phyloP scores from a whole-genome alignment of 2,797 vertebrate species.

The Clamator glandarius region DNA sequence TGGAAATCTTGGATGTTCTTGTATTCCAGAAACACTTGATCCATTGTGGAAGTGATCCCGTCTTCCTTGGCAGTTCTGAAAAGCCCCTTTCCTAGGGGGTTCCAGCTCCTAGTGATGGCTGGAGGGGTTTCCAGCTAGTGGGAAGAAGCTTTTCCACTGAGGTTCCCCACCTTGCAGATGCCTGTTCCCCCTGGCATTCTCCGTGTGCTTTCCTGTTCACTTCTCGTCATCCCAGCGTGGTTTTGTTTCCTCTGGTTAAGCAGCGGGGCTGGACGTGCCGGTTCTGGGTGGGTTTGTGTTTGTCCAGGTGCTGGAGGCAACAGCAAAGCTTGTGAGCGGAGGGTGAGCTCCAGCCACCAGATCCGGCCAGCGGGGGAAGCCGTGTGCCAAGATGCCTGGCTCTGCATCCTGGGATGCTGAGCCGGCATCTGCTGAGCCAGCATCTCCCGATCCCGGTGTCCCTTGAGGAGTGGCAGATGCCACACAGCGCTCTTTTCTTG shows the following conservation, averaged over 20 bases:
- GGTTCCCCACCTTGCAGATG: not conserved
- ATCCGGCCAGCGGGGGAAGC: not conserved
- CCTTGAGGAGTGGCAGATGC: not conserved
- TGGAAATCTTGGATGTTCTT: not conserved
- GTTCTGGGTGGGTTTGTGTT: not conserved
- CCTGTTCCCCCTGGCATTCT: too few species aligned
- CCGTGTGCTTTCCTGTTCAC: accelerated
- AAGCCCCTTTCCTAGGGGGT: not conserved
- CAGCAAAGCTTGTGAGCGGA: not conserved
- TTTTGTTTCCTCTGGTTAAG: not conserved
- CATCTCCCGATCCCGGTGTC: not conserved
- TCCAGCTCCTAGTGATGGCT: not conserved
- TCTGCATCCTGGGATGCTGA: accelerated
- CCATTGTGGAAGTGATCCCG: not conserved
- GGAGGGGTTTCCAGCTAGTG: not conserved
- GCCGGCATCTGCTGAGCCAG: not conserved
- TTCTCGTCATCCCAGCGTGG: not conserved
- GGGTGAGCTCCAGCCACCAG: accelerated
- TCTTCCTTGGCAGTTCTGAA: not conserved
- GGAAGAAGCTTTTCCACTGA: not conserved
- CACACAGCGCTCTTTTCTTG: not conserved
- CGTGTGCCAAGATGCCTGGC: not conserved
- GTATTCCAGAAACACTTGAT: not conserved
- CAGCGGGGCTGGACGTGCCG: not conserved
- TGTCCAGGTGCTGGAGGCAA: not conserved